Evolutionary conservation across 2,797 vertebrate genomes (phyloP), one percentile per base, ranked within the genome.

Genomic region (Epinephelus coioides): DNA sequence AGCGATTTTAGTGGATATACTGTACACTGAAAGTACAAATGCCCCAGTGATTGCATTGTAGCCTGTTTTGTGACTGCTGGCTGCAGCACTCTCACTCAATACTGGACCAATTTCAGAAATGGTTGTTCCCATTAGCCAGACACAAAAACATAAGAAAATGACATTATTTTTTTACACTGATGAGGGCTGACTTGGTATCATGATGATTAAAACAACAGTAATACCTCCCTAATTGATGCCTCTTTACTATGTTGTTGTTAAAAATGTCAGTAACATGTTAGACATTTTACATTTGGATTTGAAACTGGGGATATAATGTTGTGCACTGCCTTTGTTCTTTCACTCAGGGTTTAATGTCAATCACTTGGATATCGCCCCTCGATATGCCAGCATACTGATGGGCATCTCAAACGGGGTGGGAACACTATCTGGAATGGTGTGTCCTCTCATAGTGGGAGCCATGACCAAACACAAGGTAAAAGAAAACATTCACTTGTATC

Each of bases 391-490:
- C 88, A 99, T 99, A 87, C 94, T 99, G 85, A 99, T 99, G 98
- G 98, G 98, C 27, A 99, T 99, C 93, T 99, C 98, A 40, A 99
- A 99, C 65, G 98, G 98, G 12, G 98, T 99, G 82, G 98, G 98
- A 57, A 99, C 98, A 1, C 91, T 99, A 89, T 99, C 98, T 75
- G 98, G 98, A 67, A 99, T 99, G 98, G 98, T 99, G 79, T 99
- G 98, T 88, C 98, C 98, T 55, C 97, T 99, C 53, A 99, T 99
- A 73, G 98, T 99, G 3, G 98, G 98, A 79, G 97, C 98, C 69
- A 99, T 99, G 98, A 99, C 98, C 62, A 99, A 99, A 93, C 97
- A 99, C 92, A 99, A 99, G 97, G 98, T 99, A 94, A 71, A 47
- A 55, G 27, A 19, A 12, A 10, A 6, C 3, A n/a, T 54, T 61